Base-by-base conservation (phyloP, 2,113 vertebrate species). In the Halichoeres trimaculatus region DNA sequence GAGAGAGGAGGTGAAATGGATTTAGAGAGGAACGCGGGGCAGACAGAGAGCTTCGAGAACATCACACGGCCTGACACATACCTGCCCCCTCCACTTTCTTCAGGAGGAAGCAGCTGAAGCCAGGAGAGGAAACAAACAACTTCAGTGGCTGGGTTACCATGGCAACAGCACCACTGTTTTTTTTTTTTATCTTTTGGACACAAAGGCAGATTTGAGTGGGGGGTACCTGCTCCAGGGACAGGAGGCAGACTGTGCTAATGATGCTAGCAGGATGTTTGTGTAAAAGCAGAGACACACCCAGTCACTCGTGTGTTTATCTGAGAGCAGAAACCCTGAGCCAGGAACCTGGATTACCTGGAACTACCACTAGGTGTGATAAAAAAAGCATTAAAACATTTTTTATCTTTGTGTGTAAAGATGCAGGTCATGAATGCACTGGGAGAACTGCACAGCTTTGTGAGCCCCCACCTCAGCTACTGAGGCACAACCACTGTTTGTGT, bases 101-200 rank as follows among this genome's bases (percentile, higher is more conserved):
- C 48, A 50, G 38, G 22, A 50, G 65, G 61, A 19, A 41, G 8
- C 56, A 56, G 59, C 54, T 59, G 53, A 72, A 47, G 54, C 45
- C 54, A 54, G 65, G 59, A 54, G 26, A 24, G 19, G 53, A 66
- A 66, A 71, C 35, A 65, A 59, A 59, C 36, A 58, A 59, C 67
- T 38, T 24, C 54, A 40, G 36, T 10, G 9, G 69, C 48, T 54
- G 19, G 38, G 76, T 72, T 66, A 66, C 76, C 68, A 72, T 36
- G 61, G 76, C 54, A 78, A 78, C 76, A 59, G 53, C n/a, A 56
- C 68, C 43, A n/a, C 22, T 38, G 65, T 40, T 23, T 48, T 63
- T 64, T 43, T 52, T 48, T 63, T 57, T 24, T 52, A 53, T 43
- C 30, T 6, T 30, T 4, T 58, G 61, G 54, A 78, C 54, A 66